A percentile compares a stretch with the other conserved stretches of the same genome.
These are phyloP conservation scores for Oedothorax gibbosus DNA, from an alignment of 1,140 invertebrate genomes.

Conservation along the genomic window DNA sequence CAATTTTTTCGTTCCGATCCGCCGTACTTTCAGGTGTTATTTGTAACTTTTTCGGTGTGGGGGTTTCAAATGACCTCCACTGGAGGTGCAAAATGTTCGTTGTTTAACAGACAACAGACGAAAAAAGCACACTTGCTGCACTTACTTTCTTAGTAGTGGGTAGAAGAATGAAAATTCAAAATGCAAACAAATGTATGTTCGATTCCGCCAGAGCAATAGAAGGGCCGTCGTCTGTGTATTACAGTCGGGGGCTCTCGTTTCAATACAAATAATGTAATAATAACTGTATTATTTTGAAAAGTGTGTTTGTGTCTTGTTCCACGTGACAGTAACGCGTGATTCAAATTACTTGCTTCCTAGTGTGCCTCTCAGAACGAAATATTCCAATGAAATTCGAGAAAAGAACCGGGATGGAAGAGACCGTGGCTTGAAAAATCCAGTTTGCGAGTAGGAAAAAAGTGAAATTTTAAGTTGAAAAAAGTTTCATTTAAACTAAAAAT, in stretches of 20 bases:
- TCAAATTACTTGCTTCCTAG: constrained; percentile 57
- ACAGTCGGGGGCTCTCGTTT: constrained; percentile 1
- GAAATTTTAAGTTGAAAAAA: no score
- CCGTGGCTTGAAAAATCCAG: neutral
- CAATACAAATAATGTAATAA: neutral
- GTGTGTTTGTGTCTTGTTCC: constrained; percentile 13
- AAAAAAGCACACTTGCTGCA: constrained; percentile 43
- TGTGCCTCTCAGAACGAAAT: constrained; percentile 53
- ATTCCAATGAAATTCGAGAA: constrained; percentile 37
- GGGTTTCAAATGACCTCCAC: neutral
- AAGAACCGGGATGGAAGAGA: neutral
- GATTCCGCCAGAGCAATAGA: constrained; percentile 50
- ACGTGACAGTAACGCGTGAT: constrained; percentile 33
- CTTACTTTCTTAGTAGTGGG: constrained; percentile 50
- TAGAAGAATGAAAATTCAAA: neutral
- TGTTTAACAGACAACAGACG: neutral
- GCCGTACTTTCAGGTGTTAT: no score
- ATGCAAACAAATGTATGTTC: constrained; percentile 38
- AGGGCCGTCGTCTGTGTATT: neutral
- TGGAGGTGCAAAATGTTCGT: neutral
- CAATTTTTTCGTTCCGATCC: no score
- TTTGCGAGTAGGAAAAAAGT: neutral
- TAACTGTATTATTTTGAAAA: constrained; percentile 55
- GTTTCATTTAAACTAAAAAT: no score
- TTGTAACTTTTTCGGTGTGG: neutral